Conservation (phyloP, 2,888 invertebrate species). For the Eristalis intricaria region DNA sequence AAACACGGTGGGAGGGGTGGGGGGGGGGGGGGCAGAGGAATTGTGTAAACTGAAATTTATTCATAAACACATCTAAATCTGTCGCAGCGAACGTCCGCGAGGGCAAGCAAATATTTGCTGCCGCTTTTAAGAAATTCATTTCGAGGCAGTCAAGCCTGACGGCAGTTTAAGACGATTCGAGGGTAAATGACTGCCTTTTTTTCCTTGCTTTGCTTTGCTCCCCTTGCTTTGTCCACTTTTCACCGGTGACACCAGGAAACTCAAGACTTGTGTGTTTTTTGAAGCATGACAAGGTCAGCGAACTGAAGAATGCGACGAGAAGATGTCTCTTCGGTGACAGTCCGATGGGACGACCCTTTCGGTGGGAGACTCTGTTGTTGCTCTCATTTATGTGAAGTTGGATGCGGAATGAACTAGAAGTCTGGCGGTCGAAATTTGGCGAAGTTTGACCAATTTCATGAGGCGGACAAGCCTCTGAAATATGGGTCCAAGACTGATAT, state of each 20-base stretch:
- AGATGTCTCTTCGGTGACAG: neutral
- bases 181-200: neutral
- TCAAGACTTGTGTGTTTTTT: neutral
- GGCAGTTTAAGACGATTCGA: neutral
- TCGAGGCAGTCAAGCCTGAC: neutral
- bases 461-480: too few relatives aligned
- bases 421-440: neutral
- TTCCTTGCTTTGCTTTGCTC: neutral
- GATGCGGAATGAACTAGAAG: neutral
- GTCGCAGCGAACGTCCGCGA: neutral
- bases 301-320: neutral
- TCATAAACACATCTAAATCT: constrained; percentile 9
- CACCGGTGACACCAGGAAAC: neutral
- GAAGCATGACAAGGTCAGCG: neutral
- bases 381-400: neutral
- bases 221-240: neutral
- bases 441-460: too few relatives aligned
- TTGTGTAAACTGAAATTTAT: neutral
- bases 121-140: neutral
- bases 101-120: constrained; percentile 24
- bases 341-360: neutral
- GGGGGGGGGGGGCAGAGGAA: too few relatives aligned
- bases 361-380: neutral
- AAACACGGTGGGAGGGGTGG: neutral
- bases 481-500: too few relatives aligned